Base-by-base conservation (phyloP, 2,113 vertebrate genomes). In the Cepphus grylle region DNA sequence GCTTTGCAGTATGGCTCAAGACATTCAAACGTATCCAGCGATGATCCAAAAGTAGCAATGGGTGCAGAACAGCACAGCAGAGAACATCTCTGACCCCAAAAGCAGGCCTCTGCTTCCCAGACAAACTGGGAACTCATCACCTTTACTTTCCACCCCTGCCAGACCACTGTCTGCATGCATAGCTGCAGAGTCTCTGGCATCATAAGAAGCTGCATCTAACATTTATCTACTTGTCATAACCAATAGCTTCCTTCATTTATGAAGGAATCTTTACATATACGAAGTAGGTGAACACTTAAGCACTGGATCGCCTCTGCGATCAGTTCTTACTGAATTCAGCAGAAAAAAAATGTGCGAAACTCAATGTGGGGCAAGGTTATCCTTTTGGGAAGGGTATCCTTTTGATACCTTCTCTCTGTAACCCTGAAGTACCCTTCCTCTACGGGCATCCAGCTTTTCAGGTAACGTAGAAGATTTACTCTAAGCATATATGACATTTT, bases 401-500 rank as follows among this genome's bases (percentile, higher is more conserved):
- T 79, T 27, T 18, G 26, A 21, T 23, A 19, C 10, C 40, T 53
- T 62, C 34, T 8, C 29, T 32, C 55, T 21, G 26, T 27, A 45
- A 42, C 7, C 53, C 19, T 9, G 4, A 76, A 15, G 11, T 13
- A 36, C 17, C 12, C 17, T 56, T 32, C 30, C 34, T 40, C 22
- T 7, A 34, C 15, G 7, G 65, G 21, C 52, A 38, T 3, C 8
- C 65, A 25, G 21, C 25, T 88, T 58, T 70, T 9, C 52, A 40
- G 53, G 81, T 27, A 40, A 78, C 10, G 43, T 4, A 5, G 3
- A 29, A 19, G 11, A 56, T 6, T 42, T 18, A 32, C 7, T 20
- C 8, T 4, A 49, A 49, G 21, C 5, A 7, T 0, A 6, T 0
- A 6, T 3, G 7, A 42, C 22, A 0, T 12, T 30, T 66, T 61